Evolutionary conservation across 2,888 invertebrate species (phyloP).

Genomic region (Pecten maximus): DNA sequence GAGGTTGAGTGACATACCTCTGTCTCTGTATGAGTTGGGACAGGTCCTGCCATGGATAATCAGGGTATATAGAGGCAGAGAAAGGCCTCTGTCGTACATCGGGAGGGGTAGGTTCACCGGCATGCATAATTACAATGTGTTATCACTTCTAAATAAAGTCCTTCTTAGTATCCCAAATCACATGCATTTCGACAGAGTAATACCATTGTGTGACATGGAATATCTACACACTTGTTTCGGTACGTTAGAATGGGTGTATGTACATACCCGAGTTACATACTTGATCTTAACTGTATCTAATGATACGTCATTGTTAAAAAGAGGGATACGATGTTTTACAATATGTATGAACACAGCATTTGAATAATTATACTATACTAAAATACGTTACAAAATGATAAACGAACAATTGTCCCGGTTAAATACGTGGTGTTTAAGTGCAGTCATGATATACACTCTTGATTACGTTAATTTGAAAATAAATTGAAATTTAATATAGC

Average conservation of each 20-base stretch:
- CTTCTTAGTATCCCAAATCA: not conserved
- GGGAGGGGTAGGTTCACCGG: not conserved
- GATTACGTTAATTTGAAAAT: not conserved
- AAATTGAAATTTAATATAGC: not conserved
- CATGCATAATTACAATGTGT: not conserved
- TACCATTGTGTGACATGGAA: not conserved
- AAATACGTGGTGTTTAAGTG: not conserved
- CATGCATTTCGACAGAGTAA: not conserved
- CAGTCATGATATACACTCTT: not conserved
- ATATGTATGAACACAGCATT: not conserved
- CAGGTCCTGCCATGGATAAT: conserved; percentile 23
- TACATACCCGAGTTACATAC: not conserved
- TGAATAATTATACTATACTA: not conserved
- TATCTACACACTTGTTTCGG: not conserved
- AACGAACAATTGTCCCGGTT: not conserved
- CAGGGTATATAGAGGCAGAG: not conserved
- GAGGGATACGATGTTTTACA: not conserved
- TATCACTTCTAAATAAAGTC: not conserved
- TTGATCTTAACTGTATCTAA: conserved; percentile 1
- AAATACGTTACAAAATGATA: not conserved
- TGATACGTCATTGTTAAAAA: not conserved
- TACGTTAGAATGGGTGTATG: not conserved
- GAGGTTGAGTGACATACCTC: not conserved
- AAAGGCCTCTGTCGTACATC: not conserved
- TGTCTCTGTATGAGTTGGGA: conserved; percentile 6